Base-by-base conservation (phyloP, 2,888 invertebrate species). In the Cacoxenus indagator region DNA sequence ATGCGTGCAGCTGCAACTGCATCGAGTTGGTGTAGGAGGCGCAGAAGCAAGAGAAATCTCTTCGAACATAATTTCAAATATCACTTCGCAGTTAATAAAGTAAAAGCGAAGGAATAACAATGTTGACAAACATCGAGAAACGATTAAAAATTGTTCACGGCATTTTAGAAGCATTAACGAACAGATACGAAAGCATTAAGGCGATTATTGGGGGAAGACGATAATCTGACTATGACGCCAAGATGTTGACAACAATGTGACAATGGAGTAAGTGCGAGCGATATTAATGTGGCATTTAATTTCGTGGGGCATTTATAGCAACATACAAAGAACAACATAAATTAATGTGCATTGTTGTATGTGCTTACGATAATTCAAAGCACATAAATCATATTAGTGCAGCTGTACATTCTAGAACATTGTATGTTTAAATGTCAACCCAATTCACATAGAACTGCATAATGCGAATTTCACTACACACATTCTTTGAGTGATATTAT, bases 271-370 rank as follows among this genome's bases (percentile, higher is more conserved):
- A 29, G 77, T 78, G 81, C 55, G 57, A 78, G 70, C 70, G 77
- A 80, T 75, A 73, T 77, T 70, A 69, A 77, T 77, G 75, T 57
- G 27, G 22, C n/a, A 8, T 24, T 22, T 14, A 26, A n/a, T n/a
- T n/a, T n/a, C n/a, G n/a, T n/a, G n/a, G n/a, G n/a, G n/a, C n/a
- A n/a, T n/a, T n/a, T n/a, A n/a, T n/a, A n/a, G n/a, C n/a, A n/a
- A 22, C 48, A 19, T 48, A 17, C 48, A 48, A n/a, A 48, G 19
- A 19, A 19, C 48, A 48, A n/a, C n/a, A n/a, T n/a, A n/a, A n/a
- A 1, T 48, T n/a, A 48, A 48, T 48, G 14, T 4, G 48, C 48
- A 48, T n/a, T n/a, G n/a, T n/a, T n/a, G n/a, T n/a, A n/a, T n/a
- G n/a, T n/a, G n/a, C n/a, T n/a, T n/a, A n/a, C n/a, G n/a, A n/a